Evolutionary conservation across 2,888 invertebrate genomes (phyloP), one percentile per base, ranked within the genome.

Genomic region (Mimachlamys varia): DNA sequence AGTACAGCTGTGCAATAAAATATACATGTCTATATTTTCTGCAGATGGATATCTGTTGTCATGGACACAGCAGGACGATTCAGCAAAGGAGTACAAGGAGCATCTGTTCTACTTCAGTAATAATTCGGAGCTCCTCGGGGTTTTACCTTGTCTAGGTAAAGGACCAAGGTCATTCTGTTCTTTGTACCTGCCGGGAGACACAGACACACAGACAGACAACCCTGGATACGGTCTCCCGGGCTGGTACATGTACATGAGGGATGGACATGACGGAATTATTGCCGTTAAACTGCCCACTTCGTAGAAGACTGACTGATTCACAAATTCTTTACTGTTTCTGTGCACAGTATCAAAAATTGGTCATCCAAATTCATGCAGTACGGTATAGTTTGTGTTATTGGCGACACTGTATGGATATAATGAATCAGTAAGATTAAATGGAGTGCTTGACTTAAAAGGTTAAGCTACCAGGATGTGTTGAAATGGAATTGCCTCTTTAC

Each of bases 91-190:
- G 55, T 94, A 94, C 91, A 87, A 92, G 19, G 94, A 95, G 89
- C 93, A 94, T 76, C 76, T 95, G 5, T 94, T 92, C 88, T 93
- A 93, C 53, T 92, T 92, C 87, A 89, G 92, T 53, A 91, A 91
- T 27, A 33, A 89, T 22, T 94, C 94, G 17, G 91, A 90, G 22
- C 91, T 94, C 12, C 90, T 93, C 44, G 93, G 93, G 15, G 91
- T 94, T 15, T 90, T 95, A 38, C 94, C 92, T 22, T 94, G 93
- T 88, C 93, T 95, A 12, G 94, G 93, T 7, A 92, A 90, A 0
- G 94, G 95, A 5, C 94, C 94, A 88, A 92, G 94, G 88, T 93
- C 93, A 89, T 94, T 95, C 89, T 91, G 89, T 33, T 91, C 93
- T 3, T 88, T 93, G 13, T 94, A 93, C 91, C 92, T 94, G 88